phyloP scores from a whole-genome alignment of 2,888 invertebrate genomes.

The Leptopilina drosophilae region DNA sequence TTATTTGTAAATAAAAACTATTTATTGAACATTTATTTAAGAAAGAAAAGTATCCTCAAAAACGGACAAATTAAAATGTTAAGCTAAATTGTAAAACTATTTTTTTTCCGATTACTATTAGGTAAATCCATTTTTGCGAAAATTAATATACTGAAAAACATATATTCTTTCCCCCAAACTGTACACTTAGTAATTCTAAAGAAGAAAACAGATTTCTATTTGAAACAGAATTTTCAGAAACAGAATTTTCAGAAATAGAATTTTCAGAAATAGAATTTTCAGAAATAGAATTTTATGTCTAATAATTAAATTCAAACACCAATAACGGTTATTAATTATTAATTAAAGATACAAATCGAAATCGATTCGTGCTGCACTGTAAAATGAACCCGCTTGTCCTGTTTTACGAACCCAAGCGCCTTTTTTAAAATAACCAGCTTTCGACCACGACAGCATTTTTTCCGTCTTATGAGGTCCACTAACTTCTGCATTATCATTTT shows the following conservation, averaged over 20 bases:
- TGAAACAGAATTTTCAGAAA: too few relatives aligned
- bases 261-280: neutral
- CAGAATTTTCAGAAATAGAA: neutral
- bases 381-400: conserved; percentile 86
- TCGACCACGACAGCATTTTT: conserved; percentile 94
- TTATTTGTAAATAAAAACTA: conserved; percentile 12
- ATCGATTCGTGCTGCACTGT: conserved; percentile 92
- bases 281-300: conserved; percentile 4
- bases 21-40: neutral
- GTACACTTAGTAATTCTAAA: neutral
- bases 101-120: neutral
- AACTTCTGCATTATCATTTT: conserved; percentile 84
- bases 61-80: too few relatives aligned
- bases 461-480: conserved; percentile 91
- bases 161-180: neutral
- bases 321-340: neutral
- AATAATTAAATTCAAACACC: conserved; percentile 9
- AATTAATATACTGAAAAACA: neutral
- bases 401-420: conserved; percentile 92
- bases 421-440: conserved; percentile 89
- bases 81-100: neutral
- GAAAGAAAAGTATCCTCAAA: neutral
- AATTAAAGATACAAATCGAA: conserved; percentile 92
- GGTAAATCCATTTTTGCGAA: too few relatives aligned
- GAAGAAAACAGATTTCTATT: neutral